phyloP scores from a whole-genome alignment of 2,797 vertebrate genomes.

The Cryptoprocta ferox region DNA sequence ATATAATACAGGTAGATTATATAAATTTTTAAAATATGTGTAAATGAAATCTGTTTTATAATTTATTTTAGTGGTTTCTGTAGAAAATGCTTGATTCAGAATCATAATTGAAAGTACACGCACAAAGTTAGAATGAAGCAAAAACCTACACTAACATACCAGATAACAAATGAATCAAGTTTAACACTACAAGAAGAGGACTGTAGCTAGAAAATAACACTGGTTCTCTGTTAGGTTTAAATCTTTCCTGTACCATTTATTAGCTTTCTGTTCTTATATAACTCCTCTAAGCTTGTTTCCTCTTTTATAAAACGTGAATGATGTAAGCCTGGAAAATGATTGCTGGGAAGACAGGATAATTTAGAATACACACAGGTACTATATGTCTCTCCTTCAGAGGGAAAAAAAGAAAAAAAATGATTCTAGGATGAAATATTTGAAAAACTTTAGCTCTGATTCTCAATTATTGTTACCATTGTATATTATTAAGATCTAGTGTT shows the following conservation, averaged over 20 bases:
- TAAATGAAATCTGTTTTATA: background rate
- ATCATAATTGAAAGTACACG: conserved; percentile 31
- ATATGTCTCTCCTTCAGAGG: background rate
- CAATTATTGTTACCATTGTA: background rate
- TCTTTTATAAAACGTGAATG: conserved; percentile 8
- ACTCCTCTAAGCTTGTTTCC: background rate
- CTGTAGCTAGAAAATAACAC: background rate
- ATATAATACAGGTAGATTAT: background rate
- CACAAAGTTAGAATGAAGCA: background rate
- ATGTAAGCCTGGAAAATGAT: conserved; percentile 1
- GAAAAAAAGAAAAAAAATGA: background rate
- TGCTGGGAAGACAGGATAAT: background rate
- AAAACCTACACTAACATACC: background rate
- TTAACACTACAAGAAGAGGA: background rate
- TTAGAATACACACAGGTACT: background rate
- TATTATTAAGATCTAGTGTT: background rate
- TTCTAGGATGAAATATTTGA: background rate
- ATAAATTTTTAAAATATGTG: background rate
- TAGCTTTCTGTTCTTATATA: background rate
- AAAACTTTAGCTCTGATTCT: background rate
- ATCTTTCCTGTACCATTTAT: background rate
- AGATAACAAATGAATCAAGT: background rate
- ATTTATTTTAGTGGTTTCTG: background rate
- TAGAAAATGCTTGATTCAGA: conserved; percentile 1
- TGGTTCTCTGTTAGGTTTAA: background rate